Evolutionary conservation across 2,888 invertebrate species (phyloP).

Genomic region (Apeira syringaria): DNA sequence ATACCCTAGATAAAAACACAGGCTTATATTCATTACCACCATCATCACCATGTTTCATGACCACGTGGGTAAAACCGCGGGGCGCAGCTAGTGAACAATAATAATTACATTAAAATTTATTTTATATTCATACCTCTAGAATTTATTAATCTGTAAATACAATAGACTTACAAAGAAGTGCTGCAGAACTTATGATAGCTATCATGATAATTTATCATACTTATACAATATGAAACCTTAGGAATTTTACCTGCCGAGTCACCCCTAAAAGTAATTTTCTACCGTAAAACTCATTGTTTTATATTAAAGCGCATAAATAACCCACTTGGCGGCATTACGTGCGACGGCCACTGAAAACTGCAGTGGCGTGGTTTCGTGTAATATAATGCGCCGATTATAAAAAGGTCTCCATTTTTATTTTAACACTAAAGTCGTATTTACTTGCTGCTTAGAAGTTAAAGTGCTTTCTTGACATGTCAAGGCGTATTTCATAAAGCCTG

Average conservation of each 20-base stretch:
- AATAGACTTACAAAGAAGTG: too few relatives aligned
- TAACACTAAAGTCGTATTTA: not conserved
- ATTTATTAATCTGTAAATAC: too few relatives aligned
- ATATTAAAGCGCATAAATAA: slow-evolving; percentile 37
- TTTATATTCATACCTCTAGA: too few relatives aligned
- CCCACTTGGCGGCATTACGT: slow-evolving; percentile 45
- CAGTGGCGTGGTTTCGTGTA: slow-evolving; percentile 48
- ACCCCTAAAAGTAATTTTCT: slow-evolving; percentile 26
- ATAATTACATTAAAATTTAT: too few relatives aligned
- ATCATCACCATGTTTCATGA: too few relatives aligned
- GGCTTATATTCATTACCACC: too few relatives aligned
- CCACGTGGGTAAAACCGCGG: too few relatives aligned
- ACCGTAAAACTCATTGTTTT: slow-evolving; percentile 25
- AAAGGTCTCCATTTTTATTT: slow-evolving; percentile 30
- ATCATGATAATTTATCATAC: slow-evolving; percentile 7
- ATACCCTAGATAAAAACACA: too few relatives aligned
- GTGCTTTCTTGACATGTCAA: slow-evolving; percentile 13
- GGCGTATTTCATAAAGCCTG: not conserved
- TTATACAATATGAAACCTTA: slow-evolving; percentile 11
- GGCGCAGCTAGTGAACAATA: too few relatives aligned
- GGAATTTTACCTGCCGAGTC: slow-evolving; percentile 16
- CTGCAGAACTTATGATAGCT: not conserved
- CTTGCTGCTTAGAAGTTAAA: not conserved
- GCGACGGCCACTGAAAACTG: slow-evolving; percentile 41
- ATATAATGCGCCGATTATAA: slow-evolving; percentile 45